phyloP scores from a whole-genome alignment of 2,113 vertebrate genomes.

The Takifugu bimaculatus region DNA sequence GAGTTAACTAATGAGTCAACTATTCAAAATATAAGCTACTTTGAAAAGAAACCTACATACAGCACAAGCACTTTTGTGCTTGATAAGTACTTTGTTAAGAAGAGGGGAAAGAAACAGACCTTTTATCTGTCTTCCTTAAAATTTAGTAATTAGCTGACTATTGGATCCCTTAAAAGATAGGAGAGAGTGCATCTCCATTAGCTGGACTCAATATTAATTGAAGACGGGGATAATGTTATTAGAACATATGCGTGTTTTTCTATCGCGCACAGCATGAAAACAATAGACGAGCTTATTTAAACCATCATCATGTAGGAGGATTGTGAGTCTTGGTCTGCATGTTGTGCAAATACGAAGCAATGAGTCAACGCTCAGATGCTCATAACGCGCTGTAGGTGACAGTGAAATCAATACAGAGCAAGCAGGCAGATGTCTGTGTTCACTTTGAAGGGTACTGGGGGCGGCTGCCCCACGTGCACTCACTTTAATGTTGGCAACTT shows the following conservation, averaged over 20 bases:
- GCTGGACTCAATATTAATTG: too few relatives aligned
- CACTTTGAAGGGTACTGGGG: conserved; percentile 40
- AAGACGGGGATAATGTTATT: neutral
- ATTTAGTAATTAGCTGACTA: too few relatives aligned
- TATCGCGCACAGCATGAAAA: conserved; percentile 15
- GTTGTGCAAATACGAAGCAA: conserved; percentile 32
- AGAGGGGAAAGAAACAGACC: too few relatives aligned
- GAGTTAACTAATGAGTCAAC: too few relatives aligned
- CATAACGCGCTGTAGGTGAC: conserved; percentile 23
- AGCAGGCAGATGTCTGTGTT: conserved; percentile 18
- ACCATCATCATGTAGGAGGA: conserved; percentile 41
- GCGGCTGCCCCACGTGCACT: conserved; percentile 6
- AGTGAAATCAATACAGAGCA: conserved; percentile 22
- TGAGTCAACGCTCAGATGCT: conserved; percentile 32
- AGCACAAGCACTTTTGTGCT: too few relatives aligned
- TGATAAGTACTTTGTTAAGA: too few relatives aligned
- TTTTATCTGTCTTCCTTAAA: too few relatives aligned
- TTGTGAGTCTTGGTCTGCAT: conserved; percentile 28
- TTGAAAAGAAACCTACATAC: too few relatives aligned
- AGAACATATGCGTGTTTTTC: conserved; percentile 12
- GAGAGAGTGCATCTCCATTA: too few relatives aligned
- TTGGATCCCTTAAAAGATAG: too few relatives aligned
- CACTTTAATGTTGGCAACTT: conserved; percentile 43
- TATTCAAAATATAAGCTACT: too few relatives aligned
- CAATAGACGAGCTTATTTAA: conserved; percentile 23